These are phyloP conservation scores for Drosophila greeni DNA, from an alignment of 2,888 invertebrate genomes.

Conservation along the genomic window DNA sequence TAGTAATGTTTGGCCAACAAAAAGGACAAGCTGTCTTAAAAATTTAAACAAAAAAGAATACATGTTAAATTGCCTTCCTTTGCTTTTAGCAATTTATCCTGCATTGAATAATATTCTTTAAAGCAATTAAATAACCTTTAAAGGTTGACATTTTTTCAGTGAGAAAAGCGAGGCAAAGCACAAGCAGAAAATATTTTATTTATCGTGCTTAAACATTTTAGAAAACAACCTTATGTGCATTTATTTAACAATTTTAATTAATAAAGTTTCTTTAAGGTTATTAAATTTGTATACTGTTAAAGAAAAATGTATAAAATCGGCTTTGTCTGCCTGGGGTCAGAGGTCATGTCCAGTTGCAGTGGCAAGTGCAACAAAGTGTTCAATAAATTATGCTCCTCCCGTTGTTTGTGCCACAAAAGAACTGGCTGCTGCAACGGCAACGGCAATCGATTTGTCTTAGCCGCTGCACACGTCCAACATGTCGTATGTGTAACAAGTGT, in stretches of 20 bases:
- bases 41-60: not conserved
- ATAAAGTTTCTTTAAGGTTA: not conserved
- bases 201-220: no score
- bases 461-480: conserved; percentile 52
- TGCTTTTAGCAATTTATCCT: no score
- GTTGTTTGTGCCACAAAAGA: conserved; percentile 46
- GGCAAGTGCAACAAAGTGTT: conserved; percentile 44
- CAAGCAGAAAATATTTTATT: not conserved
- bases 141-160: not conserved
- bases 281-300: not conserved
- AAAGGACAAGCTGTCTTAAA: not conserved
- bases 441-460: conserved; percentile 64
- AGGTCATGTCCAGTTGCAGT: conserved; percentile 12
- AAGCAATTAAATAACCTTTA: not conserved
- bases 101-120: no score
- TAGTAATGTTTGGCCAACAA: conserved; percentile 5
- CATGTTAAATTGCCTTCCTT: not conserved
- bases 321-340: conserved; percentile 1
- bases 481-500: conserved; percentile 69
- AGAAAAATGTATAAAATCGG: not conserved
- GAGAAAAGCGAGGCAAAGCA: not conserved
- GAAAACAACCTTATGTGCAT: not conserved
- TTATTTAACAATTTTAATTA: not conserved
- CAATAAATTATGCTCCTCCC: conserved; percentile 54
- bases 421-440: conserved; percentile 40